Percentiles rank a stretch among this genome's conserved stretches.
phyloP scores from a whole-genome alignment of 2,888 invertebrate species.

The Plagodis pulveraria region DNA sequence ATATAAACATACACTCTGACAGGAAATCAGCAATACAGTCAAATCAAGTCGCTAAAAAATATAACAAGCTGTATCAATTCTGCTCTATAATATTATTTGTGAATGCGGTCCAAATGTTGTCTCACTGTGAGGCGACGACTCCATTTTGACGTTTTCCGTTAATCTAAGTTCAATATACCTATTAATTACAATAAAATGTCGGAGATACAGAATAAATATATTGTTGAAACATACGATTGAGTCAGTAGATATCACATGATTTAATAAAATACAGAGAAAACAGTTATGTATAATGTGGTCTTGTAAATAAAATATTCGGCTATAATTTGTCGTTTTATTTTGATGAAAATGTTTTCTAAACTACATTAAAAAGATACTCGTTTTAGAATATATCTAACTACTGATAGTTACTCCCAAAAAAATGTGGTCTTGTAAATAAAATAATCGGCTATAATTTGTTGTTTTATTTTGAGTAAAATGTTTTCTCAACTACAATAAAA shows the following conservation, averaged over 20 bases:
- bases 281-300: too few relatives aligned
- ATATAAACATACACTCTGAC: neutral
- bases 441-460: too few relatives aligned
- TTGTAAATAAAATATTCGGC: too few relatives aligned
- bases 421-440: too few relatives aligned
- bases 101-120: neutral
- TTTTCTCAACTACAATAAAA: too few relatives aligned
- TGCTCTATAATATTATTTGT: conserved; percentile 16
- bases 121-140: conserved; percentile 6
- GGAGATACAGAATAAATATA: conserved; percentile 18
- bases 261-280: too few relatives aligned
- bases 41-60: conserved; percentile 1
- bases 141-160: conserved; percentile 31
- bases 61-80: conserved; percentile 13
- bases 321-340: too few relatives aligned
- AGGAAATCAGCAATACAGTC: conserved; percentile 15
- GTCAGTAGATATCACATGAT: conserved; percentile 1
- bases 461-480: too few relatives aligned
- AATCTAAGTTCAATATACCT: conserved; percentile 43
- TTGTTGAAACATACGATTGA: conserved; percentile 8
- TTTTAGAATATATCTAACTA: too few relatives aligned
- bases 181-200: conserved; percentile 32
- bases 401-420: too few relatives aligned
- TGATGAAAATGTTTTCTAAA: too few relatives aligned
- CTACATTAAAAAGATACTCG: too few relatives aligned